A percentile compares a stretch with the other conserved stretches of the same genome.
These are phyloP conservation scores for Aleiodes sp. DNA, from an alignment of 1,140 invertebrate species.

Conservation along the genomic window DNA sequence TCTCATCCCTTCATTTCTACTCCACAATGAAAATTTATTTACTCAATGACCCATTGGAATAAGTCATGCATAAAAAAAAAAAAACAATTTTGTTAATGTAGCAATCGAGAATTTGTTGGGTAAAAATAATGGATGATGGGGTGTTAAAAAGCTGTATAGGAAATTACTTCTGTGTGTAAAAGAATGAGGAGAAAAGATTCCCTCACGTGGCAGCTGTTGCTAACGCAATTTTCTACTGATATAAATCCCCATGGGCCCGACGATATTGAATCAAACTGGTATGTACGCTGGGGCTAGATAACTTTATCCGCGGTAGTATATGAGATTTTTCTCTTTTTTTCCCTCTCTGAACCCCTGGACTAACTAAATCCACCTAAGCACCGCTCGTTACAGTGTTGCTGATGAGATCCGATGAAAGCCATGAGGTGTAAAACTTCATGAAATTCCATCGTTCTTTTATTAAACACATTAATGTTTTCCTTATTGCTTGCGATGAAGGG, in stretches of 20 bases:
- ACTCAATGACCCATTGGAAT: no score
- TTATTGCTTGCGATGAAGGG: no score
- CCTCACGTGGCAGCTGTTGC: constrained; percentile 45
- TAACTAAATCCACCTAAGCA: neutral
- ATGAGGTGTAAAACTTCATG: neutral
- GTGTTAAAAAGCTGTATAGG: no score
- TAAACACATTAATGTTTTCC: no score
- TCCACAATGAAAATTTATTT: no score
- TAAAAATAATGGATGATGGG: no score
- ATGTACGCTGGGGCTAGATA: neutral
- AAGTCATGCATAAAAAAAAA: no score
- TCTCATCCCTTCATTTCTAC: no score
- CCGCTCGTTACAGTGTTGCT: neutral
- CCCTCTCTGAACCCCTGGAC: neutral
- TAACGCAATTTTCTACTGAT: constrained; percentile 51
- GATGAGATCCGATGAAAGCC: neutral
- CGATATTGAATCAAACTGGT: constrained; percentile 52
- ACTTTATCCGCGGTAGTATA: neutral
- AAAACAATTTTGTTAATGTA: no score
- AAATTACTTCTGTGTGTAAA: neutral
- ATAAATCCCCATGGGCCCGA: constrained; percentile 45
- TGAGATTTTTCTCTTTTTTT: constrained; percentile 7
- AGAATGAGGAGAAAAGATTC: constrained; percentile 10
- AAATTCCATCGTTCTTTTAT: no score
- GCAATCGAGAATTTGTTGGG: no score